Conservation (phyloP, 2,113 vertebrate species). For the Onychostoma macrolepis region DNA sequence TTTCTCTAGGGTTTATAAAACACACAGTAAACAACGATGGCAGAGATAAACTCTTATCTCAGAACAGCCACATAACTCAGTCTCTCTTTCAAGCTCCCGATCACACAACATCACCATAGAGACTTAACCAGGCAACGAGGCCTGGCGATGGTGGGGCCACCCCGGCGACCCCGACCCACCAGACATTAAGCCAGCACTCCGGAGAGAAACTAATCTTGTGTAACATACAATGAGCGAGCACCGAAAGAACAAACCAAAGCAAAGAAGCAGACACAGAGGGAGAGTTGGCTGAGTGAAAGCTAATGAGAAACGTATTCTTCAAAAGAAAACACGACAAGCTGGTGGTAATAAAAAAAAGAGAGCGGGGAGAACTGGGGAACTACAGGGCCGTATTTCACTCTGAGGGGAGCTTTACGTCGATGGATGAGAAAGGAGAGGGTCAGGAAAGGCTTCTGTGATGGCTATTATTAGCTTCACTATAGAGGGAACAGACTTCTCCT, state of each 20-base stretch:
- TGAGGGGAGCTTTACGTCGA: constrained; percentile 7
- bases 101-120: constrained; percentile 30
- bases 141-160: not conserved
- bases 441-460: not conserved
- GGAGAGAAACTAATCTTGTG: constrained; percentile 48
- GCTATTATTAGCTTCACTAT: constrained; percentile 46
- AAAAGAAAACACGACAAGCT: constrained; percentile 32
- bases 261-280: constrained; percentile 35
- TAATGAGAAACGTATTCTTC: constrained; percentile 41
- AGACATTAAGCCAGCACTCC: constrained; percentile 39
- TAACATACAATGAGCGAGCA: constrained; percentile 24
- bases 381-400: constrained; percentile 1
- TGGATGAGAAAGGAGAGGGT: constrained; percentile 14
- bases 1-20: constrained; percentile 5
- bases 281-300: constrained; percentile 1
- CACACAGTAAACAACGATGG: not conserved
- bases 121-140: constrained; percentile 15
- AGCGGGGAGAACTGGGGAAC: not conserved
- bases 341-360: constrained; percentile 28
- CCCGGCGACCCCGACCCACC: constrained; percentile 5
- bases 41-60: constrained; percentile 1
- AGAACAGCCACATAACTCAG: not conserved
- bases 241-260: constrained; percentile 7
- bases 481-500: constrained; percentile 33
- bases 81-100: not conserved